Conservation (phyloP, 1,140 invertebrate genomes). For the Brachionus manjavacas region DNA sequence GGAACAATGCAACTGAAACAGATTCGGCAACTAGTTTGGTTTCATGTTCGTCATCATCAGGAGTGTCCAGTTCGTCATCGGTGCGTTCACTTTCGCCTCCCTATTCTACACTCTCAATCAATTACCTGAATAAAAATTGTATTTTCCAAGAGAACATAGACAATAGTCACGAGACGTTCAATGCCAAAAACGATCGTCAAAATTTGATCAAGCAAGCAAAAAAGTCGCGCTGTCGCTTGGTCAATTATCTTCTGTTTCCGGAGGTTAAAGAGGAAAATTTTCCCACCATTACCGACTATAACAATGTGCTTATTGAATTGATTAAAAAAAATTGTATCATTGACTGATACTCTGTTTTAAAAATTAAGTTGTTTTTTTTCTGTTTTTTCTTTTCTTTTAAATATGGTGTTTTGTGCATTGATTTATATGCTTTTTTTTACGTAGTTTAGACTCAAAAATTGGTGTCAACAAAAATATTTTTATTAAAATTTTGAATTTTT, state of each 20-base stretch:
- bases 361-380: background rate
- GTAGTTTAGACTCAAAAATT: background rate
- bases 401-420: background rate
- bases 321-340: slow-evolving; percentile 39
- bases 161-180: background rate
- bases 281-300: background rate
- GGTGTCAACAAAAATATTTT: background rate
- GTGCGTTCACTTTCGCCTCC: slow-evolving; percentile 1
- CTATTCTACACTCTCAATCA: background rate
- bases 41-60: background rate
- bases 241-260: slow-evolving; percentile 33
- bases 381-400: background rate
- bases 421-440: background rate
- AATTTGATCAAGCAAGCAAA: background rate
- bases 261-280: slow-evolving; percentile 25
- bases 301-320: slow-evolving; percentile 4
- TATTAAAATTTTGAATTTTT: background rate
- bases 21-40: background rate
- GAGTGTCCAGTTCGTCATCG: background rate
- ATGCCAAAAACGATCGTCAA: background rate
- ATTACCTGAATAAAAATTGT: slow-evolving; percentile 28
- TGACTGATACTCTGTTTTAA: background rate
- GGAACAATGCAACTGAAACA: background rate
- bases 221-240: background rate
- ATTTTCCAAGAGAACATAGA: background rate